A percentile compares a stretch with the other conserved stretches of the same genome.
These are phyloP conservation scores for Eira barbara DNA, from an alignment of 2,113 vertebrate species.

Conservation along the genomic window DNA sequence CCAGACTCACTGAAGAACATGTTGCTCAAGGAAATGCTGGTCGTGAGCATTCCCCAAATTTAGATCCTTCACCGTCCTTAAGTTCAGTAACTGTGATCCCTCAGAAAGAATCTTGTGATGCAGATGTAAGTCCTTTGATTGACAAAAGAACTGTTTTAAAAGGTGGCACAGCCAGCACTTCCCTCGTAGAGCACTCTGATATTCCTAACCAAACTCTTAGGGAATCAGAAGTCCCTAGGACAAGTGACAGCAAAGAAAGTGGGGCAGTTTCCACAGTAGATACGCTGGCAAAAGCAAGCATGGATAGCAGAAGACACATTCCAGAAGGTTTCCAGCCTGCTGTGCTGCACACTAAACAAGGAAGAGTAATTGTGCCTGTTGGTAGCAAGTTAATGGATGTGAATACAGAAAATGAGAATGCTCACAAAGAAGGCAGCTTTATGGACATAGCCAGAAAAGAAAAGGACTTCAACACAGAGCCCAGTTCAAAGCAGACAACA, in stretches of 20 bases:
- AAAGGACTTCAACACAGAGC: neutral
- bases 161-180: neutral
- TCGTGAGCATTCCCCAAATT: conserved; percentile 52
- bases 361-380: neutral
- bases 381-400: neutral
- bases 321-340: conserved; percentile 24
- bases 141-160: conserved; percentile 38
- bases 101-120: conserved; percentile 46
- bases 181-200: neutral
- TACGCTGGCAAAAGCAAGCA: neutral
- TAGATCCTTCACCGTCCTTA: neutral
- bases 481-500: neutral
- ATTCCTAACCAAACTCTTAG: neutral
- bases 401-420: neutral
- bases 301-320: neutral
- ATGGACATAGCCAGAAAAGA: neutral
- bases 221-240: neutral
- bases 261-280: neutral
- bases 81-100: conserved; percentile 9
- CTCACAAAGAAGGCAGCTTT: neutral
- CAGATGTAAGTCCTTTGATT: neutral
- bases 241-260: conserved; percentile 26
- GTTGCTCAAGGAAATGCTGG: conserved; percentile 39
- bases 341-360: neutral
- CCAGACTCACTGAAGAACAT: conserved; percentile 60